phyloP scores from a whole-genome alignment of 2,797 vertebrate species.

The Percopsis omiscomaycus region DNA sequence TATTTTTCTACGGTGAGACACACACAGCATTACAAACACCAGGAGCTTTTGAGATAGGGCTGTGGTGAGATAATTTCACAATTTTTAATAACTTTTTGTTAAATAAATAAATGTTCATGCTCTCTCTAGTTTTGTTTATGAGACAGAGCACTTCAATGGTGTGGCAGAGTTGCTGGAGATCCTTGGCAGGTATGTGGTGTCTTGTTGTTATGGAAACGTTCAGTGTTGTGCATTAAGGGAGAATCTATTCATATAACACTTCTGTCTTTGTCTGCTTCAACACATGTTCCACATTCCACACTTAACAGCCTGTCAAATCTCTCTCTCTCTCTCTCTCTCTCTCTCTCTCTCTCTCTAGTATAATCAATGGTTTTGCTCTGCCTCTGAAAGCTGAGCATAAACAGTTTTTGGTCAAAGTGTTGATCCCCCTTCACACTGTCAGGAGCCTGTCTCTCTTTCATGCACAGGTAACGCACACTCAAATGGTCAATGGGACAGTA shows the following conservation, averaged over 20 bases:
- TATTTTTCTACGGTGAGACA: conserved; percentile 99
- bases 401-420: conserved; percentile 99
- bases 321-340: conserved; percentile 5
- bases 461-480: conserved; percentile 85
- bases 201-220: too few relatives aligned
- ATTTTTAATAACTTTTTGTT: neutral
- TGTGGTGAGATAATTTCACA: neutral
- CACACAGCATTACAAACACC: neutral
- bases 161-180: conserved; percentile 99
- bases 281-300: neutral
- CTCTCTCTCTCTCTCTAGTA: conserved; percentile 73
- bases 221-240: too few relatives aligned
- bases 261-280: neutral
- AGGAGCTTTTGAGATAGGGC: neutral
- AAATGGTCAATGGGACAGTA: neutral
- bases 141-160: conserved; percentile 99
- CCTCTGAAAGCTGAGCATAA: conserved; percentile 99
- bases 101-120: neutral
- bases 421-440: conserved; percentile 98
- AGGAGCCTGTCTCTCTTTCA: conserved; percentile 98
- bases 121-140: conserved; percentile 91
- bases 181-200: conserved; percentile 90
- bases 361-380: conserved; percentile 99
- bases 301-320: neutral
- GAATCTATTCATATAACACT: too few relatives aligned